Evolutionary conservation across 2,113 vertebrate species (phyloP).

Genomic region (Urocitellus parryii): DNA sequence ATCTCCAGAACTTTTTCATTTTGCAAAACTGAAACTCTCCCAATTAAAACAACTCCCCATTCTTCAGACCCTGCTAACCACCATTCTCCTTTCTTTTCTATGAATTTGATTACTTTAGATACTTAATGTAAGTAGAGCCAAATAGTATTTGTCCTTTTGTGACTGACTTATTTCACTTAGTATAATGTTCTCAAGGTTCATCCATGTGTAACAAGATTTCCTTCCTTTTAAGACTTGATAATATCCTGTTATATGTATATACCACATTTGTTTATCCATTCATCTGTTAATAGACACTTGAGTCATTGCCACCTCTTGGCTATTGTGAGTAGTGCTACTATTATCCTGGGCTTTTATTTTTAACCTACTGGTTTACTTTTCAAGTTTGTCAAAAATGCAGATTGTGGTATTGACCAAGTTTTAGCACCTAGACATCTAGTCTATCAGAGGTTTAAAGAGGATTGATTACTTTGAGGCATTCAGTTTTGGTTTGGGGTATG

Average conservation of each 20-base stretch:
- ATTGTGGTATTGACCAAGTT: neutral
- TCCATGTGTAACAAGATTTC: slow-evolving; percentile 2
- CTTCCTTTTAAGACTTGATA: neutral
- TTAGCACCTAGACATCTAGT: neutral
- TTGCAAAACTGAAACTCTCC: neutral
- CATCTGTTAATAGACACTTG: neutral
- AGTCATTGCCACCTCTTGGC: neutral
- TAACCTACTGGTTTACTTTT: slow-evolving; percentile 32
- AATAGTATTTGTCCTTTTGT: slow-evolving; percentile 10
- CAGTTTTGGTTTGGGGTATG: slow-evolving; percentile 7
- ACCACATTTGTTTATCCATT: neutral
- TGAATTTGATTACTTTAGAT: neutral
- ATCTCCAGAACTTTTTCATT: slow-evolving; percentile 32
- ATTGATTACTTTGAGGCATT: neutral
- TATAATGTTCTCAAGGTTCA: neutral
- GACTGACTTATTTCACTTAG: slow-evolving; percentile 35
- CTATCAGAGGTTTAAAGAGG: neutral
- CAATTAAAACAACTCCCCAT: neutral
- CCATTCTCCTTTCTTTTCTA: neutral
- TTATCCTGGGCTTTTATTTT: neutral
- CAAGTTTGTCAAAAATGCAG: slow-evolving; percentile 42
- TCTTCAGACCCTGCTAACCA: neutral
- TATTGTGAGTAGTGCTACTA: neutral
- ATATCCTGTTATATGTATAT: neutral
- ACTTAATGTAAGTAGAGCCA: neutral